A percentile compares a stretch with the other conserved stretches of the same genome.
phyloP scores from a whole-genome alignment of 2,888 invertebrate species.

The Phymatocera aterrima region DNA sequence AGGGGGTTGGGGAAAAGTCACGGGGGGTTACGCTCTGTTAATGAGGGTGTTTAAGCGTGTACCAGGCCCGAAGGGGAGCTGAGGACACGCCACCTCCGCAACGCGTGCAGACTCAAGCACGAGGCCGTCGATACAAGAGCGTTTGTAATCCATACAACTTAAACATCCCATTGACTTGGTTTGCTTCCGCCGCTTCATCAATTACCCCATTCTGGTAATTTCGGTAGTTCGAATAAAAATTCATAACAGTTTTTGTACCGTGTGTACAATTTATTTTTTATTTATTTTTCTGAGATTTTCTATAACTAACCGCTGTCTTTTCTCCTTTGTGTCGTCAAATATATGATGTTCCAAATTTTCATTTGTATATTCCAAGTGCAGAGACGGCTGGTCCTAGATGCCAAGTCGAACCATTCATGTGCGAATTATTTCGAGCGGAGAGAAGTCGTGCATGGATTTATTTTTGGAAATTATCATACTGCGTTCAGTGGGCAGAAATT shows the following conservation, averaged over 20 bases:
- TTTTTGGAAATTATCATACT: conserved; percentile 29
- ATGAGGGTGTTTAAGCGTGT: conserved; percentile 58
- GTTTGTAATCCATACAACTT: not conserved
- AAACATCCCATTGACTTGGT: not conserved
- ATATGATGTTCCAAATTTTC: not conserved
- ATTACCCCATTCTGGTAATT: too few relatives aligned
- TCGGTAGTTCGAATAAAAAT: not conserved
- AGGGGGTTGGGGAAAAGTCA: conserved; percentile 49
- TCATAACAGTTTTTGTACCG: not conserved
- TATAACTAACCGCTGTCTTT: too few relatives aligned
- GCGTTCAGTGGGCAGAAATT: not conserved
- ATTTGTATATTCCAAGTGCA: not conserved
- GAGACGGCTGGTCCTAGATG: conserved; percentile 9
- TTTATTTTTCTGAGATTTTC: too few relatives aligned
- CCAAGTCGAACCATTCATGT: conserved; percentile 22
- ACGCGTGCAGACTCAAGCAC: conserved; percentile 30
- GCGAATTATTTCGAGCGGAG: conserved; percentile 1
- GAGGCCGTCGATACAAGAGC: not conserved
- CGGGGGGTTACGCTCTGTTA: conserved; percentile 68
- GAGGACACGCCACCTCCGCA: conserved; percentile 34
- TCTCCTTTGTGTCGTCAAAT: too few relatives aligned
- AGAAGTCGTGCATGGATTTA: conserved; percentile 4
- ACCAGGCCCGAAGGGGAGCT: conserved; percentile 43
- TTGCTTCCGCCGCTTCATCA: too few relatives aligned
- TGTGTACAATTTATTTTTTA: too few relatives aligned